These are phyloP conservation scores for Alloplasta piceator DNA, from an alignment of 2,888 invertebrate genomes.

Conservation along the genomic window DNA sequence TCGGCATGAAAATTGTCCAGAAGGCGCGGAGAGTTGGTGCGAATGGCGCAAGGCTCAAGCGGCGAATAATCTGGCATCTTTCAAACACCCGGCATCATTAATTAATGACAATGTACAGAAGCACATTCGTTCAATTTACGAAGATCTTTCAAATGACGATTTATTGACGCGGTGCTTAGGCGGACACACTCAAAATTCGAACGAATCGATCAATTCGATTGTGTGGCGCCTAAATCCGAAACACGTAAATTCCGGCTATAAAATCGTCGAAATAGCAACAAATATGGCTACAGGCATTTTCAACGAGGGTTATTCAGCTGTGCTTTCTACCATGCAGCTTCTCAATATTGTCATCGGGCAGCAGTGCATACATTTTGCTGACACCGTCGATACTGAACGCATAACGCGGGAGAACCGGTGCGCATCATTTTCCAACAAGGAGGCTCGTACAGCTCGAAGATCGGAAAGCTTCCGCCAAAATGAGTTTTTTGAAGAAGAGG, in stretches of 20 bases:
- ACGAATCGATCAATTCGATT: conserved; percentile 6
- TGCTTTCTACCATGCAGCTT: conserved; percentile 41
- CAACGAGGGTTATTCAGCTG: conserved; percentile 22
- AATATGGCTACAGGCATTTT: conserved; percentile 29
- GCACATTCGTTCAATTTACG: conserved; percentile 16
- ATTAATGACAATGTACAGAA: conserved; percentile 5
- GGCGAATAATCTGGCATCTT: conserved; percentile 21
- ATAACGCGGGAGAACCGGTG: conserved; percentile 36
- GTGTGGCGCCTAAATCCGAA: conserved; percentile 6
- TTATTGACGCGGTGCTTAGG: conserved; percentile 6
- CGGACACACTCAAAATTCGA: conserved; percentile 19
- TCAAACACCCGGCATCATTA: conserved; percentile 30
- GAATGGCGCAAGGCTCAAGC: conserved; percentile 54
- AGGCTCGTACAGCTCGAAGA: conserved; percentile 45
- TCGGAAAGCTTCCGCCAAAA: conserved; percentile 28
- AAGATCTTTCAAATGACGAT: conserved; percentile 4
- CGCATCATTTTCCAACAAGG: conserved; percentile 32
- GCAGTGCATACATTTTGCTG: conserved; percentile 54
- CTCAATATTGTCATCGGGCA: conserved; percentile 39
- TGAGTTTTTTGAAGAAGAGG: conserved; percentile 46
- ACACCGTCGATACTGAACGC: conserved; percentile 37
- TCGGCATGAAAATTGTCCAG: conserved; percentile 50
- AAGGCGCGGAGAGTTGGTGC: conserved; percentile 50
- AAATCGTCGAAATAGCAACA: neutral
- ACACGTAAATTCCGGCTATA: conserved; percentile 1